Conservation (phyloP, 2,113 vertebrate genomes). For the Columbina picui region DNA sequence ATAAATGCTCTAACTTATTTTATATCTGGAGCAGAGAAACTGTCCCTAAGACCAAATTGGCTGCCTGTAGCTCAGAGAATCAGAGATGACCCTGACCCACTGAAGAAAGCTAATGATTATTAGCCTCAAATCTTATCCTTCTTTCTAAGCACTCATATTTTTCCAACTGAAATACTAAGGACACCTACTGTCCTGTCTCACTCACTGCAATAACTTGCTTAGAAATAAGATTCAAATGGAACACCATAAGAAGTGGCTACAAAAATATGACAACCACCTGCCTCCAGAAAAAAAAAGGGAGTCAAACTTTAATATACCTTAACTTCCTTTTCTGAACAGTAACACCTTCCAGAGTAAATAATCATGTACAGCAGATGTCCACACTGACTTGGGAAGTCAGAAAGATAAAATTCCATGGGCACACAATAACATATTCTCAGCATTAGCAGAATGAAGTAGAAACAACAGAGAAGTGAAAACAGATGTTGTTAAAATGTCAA, state of each 20-base stretch:
- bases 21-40: neutral
- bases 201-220: neutral
- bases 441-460: conserved; percentile 37
- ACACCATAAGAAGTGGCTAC: neutral
- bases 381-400: neutral
- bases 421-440: neutral
- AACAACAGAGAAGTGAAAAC: conserved; percentile 43
- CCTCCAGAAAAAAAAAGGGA: neutral
- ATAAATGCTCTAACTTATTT: neutral
- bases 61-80: neutral
- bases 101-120: neutral
- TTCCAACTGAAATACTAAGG: neutral
- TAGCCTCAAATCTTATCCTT: neutral
- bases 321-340: conserved; percentile 1
- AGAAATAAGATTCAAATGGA: neutral
- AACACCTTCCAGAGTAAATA: conserved; percentile 6
- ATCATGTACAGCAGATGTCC: neutral
- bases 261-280: neutral
- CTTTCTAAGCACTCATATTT: neutral
- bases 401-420: conserved; percentile 17
- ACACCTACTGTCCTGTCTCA: neutral
- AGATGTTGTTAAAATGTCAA: conserved; percentile 60
- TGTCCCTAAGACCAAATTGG: neutral
- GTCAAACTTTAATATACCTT: neutral
- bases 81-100: neutral